These are phyloP conservation scores for Hermodice carunculata DNA, from an alignment of 2,888 invertebrate genomes.

Conservation along the genomic window DNA sequence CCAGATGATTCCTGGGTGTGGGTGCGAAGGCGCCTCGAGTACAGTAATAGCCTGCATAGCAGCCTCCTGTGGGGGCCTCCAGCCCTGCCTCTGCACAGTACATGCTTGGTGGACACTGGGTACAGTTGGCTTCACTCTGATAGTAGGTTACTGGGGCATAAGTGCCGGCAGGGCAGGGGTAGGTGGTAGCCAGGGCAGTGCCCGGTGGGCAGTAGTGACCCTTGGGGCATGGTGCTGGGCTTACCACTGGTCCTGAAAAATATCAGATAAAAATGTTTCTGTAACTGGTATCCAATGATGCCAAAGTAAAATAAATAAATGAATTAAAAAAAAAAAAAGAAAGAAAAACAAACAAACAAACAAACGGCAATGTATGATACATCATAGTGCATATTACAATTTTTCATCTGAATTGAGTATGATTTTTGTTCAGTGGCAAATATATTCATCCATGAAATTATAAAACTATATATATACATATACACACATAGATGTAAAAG, in stretches of 20 bases:
- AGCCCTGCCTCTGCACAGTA: constrained; percentile 61
- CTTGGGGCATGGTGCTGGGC: constrained; percentile 58
- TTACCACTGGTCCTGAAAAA: constrained; percentile 47
- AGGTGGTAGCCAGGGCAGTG: constrained; percentile 51
- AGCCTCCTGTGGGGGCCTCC: constrained; percentile 53
- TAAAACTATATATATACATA: too few relatives aligned
- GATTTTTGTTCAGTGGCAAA: too few relatives aligned
- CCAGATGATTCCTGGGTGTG: constrained; percentile 60
- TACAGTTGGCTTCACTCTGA: constrained; percentile 51
- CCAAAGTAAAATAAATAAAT: too few relatives aligned
- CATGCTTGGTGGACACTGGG: constrained; percentile 55
- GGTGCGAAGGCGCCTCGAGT: constrained; percentile 49
- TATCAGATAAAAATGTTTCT: too few relatives aligned
- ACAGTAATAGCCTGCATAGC: constrained; percentile 65
- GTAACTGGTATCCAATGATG: too few relatives aligned
- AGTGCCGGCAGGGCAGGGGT: constrained; percentile 62
- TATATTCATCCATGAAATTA: too few relatives aligned
- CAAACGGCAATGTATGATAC: too few relatives aligned
- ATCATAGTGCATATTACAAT: too few relatives aligned
- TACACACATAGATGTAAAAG: too few relatives aligned
- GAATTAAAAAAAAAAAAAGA: too few relatives aligned
- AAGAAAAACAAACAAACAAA: too few relatives aligned
- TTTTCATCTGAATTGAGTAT: too few relatives aligned
- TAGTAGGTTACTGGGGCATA: constrained; percentile 53
- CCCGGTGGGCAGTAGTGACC: constrained; percentile 64